Base-by-base conservation (phyloP, 1,140 invertebrate species). In the Zaprionus ornatus region DNA sequence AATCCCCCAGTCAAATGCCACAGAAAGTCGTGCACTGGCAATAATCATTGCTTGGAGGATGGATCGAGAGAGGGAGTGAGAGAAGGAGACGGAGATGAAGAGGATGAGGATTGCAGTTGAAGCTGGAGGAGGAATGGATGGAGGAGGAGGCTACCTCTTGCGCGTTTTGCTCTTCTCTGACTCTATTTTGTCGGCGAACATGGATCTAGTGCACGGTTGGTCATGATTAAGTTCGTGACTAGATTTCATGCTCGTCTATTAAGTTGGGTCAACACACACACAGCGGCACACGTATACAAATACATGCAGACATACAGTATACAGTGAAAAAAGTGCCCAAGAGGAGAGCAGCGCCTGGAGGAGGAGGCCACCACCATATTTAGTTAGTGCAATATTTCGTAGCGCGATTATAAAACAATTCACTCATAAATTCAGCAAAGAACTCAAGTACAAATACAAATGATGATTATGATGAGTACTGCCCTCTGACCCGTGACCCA, bases 241-340 rank as follows among this genome's bases (percentile, higher is more conserved):
- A 92, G 91, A 92, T 92, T 92, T 92, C 91, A 92, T 92, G 91
- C 91, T 92, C 91, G 91, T 92, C 91, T 92, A 92, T 92, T 92
- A 92, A 92, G 91, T 92, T 92, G 91, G 91, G 91, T 92, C 91
- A 92, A 87, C 77, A 91, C 91, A 75, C 56, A 67, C 54, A 82
- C 45, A 80, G 40, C 2, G 40, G 40, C 40, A 42, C 40, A 45
- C n/a, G 40, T 42, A 42, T 42, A 71, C 74, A 76, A 54, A 81
- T 37, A 54, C 57, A 25, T 37, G 42, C 57, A 25, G 13, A 25
- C 27, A 60, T 21, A 48, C 37, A n/a, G 45, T 21, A 50, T 50
- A 23, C 45, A 23, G 45, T 50, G 45, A 21, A 21, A 21, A 9
- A 45, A 17, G 40, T 65, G 69, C 12, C 54, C 54, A 61, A 75